Conservation (phyloP, 2,113 vertebrate species). For the Zapornia atra region DNA sequence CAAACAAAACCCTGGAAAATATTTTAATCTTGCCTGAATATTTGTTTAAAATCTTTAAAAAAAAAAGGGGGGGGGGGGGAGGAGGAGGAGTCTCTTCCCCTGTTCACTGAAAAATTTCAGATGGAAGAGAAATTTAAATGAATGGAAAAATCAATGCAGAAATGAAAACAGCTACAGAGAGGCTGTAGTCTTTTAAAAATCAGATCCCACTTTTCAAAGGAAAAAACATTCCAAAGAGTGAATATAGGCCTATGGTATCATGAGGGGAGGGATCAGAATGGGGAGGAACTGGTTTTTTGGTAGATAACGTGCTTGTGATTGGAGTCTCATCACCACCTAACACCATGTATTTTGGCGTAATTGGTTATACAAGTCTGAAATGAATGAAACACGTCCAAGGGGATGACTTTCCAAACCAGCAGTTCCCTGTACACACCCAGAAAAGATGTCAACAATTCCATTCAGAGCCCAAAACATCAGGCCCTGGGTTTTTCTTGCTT, state of each 20-base stretch:
- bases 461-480: rapidly evolving
- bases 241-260: not conserved
- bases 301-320: not conserved
- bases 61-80: too few relatives aligned
- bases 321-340: not conserved
- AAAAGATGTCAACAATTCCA: not conserved
- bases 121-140: constrained; percentile 5
- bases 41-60: constrained; percentile 26
- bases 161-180: not conserved
- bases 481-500: not conserved
- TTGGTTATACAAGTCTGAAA: not conserved
- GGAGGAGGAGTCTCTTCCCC: not conserved
- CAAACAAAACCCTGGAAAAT: not conserved
- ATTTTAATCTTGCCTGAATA: not conserved
- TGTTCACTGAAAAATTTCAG: constrained; percentile 21
- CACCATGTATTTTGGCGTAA: not conserved
- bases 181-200: not conserved
- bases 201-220: not conserved
- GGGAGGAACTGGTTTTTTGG: not conserved
- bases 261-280: not conserved
- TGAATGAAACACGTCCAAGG: not conserved
- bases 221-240: not conserved
- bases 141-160: constrained; percentile 24
- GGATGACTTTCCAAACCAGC: not conserved
- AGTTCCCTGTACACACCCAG: not conserved